phyloP scores from a whole-genome alignment of 92 coral and sea anemone species.

The Scolanthus callimorphus region DNA sequence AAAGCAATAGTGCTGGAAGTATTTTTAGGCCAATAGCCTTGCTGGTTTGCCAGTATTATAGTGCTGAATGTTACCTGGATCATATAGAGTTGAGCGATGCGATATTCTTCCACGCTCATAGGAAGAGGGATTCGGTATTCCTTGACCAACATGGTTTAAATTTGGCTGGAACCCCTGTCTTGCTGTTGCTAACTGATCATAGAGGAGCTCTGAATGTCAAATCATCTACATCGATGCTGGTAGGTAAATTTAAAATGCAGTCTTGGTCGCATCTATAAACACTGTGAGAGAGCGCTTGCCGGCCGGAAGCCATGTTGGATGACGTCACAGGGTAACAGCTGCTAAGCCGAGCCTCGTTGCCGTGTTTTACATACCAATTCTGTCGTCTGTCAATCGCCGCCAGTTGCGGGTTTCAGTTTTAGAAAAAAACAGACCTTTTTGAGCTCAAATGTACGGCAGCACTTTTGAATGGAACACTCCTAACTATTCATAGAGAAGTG shows the following conservation, averaged over 20 bases:
- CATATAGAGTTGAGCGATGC: constrained; percentile 97
- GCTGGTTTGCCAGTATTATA: no score
- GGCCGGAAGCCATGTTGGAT: constrained; percentile 98
- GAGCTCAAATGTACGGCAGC: no score
- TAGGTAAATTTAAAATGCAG: neutral
- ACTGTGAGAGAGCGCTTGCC: constrained; percentile 49
- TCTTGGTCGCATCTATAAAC: constrained; percentile 22
- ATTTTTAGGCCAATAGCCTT: no score
- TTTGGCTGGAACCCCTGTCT: no score
- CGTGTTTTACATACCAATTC: no score
- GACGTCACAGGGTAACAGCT: constrained; percentile 74
- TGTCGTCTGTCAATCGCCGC: no score
- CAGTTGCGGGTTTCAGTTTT: no score
- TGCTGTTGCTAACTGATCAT: no score
- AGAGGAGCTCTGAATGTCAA: constrained; percentile 15
- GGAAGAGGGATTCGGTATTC: constrained; percentile 99
- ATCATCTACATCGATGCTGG: constrained; percentile 18
- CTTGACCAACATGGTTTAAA: constrained; percentile 82
- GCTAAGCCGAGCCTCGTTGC: constrained; percentile 30
- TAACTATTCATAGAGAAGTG: no score
- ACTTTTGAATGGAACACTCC: no score
- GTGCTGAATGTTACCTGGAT: constrained; percentile 67
- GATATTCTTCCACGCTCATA: constrained; percentile 92
- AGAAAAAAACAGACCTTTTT: no score
- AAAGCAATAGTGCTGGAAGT: neutral